Base-by-base conservation (phyloP, 2,797 vertebrate genomes). In the Chloroceryle inda region DNA sequence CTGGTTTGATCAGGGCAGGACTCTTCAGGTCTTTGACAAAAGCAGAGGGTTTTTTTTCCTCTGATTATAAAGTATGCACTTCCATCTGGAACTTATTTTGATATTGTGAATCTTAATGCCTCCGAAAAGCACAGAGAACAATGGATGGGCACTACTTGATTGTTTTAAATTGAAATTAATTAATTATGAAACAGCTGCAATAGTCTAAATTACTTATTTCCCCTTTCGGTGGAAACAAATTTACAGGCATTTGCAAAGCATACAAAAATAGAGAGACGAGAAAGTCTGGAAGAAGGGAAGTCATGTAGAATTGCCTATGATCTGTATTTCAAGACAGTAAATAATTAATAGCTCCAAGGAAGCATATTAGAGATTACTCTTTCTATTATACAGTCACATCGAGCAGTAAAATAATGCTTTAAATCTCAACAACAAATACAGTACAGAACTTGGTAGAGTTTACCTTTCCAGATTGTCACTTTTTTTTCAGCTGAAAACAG, bases 311-410 rank as follows among this genome's bases (percentile, higher is more conserved):
- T 77, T 91, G 83, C 72, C 94, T 94, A 53, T 89, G 83, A 96
- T 89, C 69, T 74, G 81, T 89, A 72, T 89, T 97, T 97, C 94
- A 85, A 93, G 93, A 90, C 96, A 95, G 88, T 95, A 96, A 95
- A 96, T 97, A 96, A 97, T 97, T 96, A 96, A 95, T 96, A 93
- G 71, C 88, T 84, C 88, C 86, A 56, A 97, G 83, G 91, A 97
- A 96, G 58, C 40, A 75, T 89, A 94, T 77, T 95, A 95, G 67
- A 85, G 81, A 92, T 53, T 95, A 64, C 11, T 93, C 83, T 95
- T 94, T 95, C 89, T 85, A 88, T 88, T 94, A 95, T 73, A 91
- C 44, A 90, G 89, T 94, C 89, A 94, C 75, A 78, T 4, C 61
- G 67, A 96, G 80, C 64, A 95, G 66, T 55, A 92, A 95, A 95